phyloP scores from a whole-genome alignment of 2,797 vertebrate species.

The Arnoldichthys spilopterus region DNA sequence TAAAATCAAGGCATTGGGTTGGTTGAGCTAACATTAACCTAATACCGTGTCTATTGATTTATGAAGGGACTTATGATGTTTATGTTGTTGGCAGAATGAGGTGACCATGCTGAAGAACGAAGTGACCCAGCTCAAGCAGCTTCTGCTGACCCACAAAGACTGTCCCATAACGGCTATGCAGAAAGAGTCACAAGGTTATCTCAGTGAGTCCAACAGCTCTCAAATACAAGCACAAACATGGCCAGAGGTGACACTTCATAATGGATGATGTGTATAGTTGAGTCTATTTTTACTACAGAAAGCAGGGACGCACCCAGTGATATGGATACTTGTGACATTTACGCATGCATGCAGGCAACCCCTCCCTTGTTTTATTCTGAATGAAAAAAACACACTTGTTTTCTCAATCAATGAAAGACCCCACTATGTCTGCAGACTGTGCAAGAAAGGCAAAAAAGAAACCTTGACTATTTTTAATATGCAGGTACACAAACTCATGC shows the following conservation, averaged over 20 bases:
- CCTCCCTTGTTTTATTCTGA: slow-evolving; percentile 63
- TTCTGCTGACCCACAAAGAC: slow-evolving; percentile 99
- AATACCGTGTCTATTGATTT: too few relatives aligned
- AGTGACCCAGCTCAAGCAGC: slow-evolving; percentile 98
- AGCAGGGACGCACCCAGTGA: slow-evolving; percentile 53
- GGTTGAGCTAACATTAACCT: too few relatives aligned
- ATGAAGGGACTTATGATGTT: slow-evolving; percentile 4
- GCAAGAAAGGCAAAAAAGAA: not conserved
- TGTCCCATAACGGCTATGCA: slow-evolving; percentile 99
- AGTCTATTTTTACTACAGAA: slow-evolving; percentile 14
- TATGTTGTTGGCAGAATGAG: slow-evolving; percentile 84
- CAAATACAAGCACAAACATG: slow-evolving; percentile 29
- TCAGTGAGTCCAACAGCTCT: slow-evolving; percentile 89
- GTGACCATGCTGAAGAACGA: slow-evolving; percentile 99
- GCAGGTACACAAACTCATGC: not conserved
- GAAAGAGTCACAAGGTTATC: slow-evolving; percentile 99
- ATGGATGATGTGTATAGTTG: slow-evolving; percentile 16
- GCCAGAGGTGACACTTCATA: slow-evolving; percentile 26
- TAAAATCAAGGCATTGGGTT: too few relatives aligned
- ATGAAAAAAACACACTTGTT: slow-evolving; percentile 7
- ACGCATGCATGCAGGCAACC: slow-evolving; percentile 68
- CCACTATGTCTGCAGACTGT: slow-evolving; percentile 4
- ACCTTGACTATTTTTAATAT: not conserved
- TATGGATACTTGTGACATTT: slow-evolving; percentile 75
- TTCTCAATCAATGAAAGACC: slow-evolving; percentile 17